These are phyloP conservation scores for Chascanopsetta lugubris DNA, from an alignment of 2,113 vertebrate genomes.

Conservation along the genomic window DNA sequence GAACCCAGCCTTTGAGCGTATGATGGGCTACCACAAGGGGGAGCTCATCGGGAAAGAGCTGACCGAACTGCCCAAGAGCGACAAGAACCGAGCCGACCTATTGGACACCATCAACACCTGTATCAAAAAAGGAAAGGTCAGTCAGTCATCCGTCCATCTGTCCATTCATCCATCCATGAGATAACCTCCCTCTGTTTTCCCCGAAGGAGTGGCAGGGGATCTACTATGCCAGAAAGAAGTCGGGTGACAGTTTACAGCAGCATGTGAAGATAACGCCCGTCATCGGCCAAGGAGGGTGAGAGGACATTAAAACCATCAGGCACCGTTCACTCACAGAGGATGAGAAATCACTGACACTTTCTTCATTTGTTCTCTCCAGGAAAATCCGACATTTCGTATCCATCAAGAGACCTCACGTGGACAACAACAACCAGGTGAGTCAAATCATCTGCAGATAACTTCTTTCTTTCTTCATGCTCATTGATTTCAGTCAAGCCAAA, in stretches of 20 bases:
- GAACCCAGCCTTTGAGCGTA: conserved; percentile 93
- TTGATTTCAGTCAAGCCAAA: background rate
- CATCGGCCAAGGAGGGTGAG: conserved; percentile 94
- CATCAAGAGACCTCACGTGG: conserved; percentile 89
- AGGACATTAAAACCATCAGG: background rate
- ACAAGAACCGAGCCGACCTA: conserved; percentile 90
- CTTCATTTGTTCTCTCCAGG: conserved; percentile 78
- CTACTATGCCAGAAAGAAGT: conserved; percentile 90
- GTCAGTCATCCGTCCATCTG: background rate
- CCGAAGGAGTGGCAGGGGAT: conserved; percentile 95
- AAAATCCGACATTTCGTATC: conserved; percentile 96
- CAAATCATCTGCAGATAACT: background rate
- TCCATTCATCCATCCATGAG: too few relatives aligned
- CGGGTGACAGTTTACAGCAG: conserved; percentile 93
- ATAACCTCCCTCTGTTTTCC: conserved; percentile 3
- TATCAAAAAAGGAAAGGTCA: conserved; percentile 95
- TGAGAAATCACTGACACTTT: conserved; percentile 3
- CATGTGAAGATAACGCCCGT: conserved; percentile 94
- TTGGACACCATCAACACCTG: conserved; percentile 92
- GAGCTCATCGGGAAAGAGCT: conserved; percentile 95
- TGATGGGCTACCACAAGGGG: conserved; percentile 94
- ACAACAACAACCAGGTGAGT: conserved; percentile 92
- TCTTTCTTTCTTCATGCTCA: background rate
- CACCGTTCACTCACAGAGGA: background rate
- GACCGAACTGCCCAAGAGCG: conserved; percentile 89